Evolutionary conservation across 2,888 invertebrate genomes (phyloP), one percentile per base, ranked within the genome.

Genomic region (Apoda limacodes): DNA sequence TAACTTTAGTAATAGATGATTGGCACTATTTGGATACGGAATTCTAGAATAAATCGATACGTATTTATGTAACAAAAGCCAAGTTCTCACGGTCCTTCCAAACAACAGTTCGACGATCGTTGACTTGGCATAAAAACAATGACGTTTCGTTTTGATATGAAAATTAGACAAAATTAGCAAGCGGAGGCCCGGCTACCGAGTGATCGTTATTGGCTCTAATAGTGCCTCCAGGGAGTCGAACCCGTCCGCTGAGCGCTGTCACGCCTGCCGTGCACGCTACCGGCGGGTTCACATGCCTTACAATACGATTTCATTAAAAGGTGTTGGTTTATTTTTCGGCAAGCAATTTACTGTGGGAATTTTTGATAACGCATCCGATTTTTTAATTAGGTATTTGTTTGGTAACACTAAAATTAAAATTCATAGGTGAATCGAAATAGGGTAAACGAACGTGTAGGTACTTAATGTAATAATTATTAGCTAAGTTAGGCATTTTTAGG

Each of bases 141-240:
- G 52, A 47, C 54, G 64, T 63, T 60, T 66, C 61, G 71, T 66
- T 78, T 72, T 78, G 78, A 78, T 78, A 76, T 65, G 78, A 76
- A 78, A 80, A 80, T 80, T 76, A 78, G 76, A 65, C 70, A 68
- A 76, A 78, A 80, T 80, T 78, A 78, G 70, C 60, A 62, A 64
- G 60, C 56, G 51, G 51, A 46, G 56, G 42, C 45, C 53, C 49
- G 52, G 74, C 78, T 80, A 78, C 78, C 65, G 78, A 49, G 68
- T 66, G 75, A 72, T 70, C 66, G 75, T 76, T 80, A 76, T 71
- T 70, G 72, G 61, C 44, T 55, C 52, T 78, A 78, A 80, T 78
- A 47, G 72, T 65, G 78, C 76, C 78, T 67, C 54, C 60, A 61
- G 74, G 78, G 72, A 58, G 47, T 58, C 64, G 61, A 60, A 63